Evolutionary conservation across 1,140 invertebrate genomes (phyloP).

Genomic region (Anthonomus grandis): DNA sequence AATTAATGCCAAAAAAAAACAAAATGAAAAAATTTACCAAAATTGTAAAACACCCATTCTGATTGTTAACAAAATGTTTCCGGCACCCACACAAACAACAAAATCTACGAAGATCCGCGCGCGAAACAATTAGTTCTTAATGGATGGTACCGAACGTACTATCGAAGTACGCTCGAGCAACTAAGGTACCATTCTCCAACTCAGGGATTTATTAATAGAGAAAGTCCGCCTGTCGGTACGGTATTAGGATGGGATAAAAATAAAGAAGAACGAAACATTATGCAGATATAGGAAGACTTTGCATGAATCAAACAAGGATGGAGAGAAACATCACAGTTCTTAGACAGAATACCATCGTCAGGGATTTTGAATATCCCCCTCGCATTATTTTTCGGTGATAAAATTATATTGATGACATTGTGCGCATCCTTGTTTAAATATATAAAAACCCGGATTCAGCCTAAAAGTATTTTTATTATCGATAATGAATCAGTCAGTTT

Average conservation of each 20-base stretch:
- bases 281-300: no score
- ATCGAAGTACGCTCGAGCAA: conserved; percentile 11
- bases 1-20: neutral
- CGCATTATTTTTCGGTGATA: no score
- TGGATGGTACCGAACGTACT: neutral
- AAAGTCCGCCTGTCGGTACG: conserved; percentile 15
- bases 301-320: no score
- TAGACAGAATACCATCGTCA: no score
- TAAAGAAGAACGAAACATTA: conserved; percentile 9
- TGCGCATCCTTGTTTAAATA: no score
- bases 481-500: no score
- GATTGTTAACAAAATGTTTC: neutral
- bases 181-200: conserved; percentile 21
- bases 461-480: no score
- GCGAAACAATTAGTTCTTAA: neutral
- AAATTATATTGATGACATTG: no score
- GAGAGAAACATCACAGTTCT: no score
- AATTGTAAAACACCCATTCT: conserved; percentile 23
- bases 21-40: conserved; percentile 16
- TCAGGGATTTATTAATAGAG: conserved; percentile 23
- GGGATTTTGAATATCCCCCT: no score
- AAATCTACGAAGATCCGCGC: neutral
- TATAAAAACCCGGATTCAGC: no score
- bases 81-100: neutral
- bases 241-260: conserved; percentile 22